phyloP scores from a whole-genome alignment of 2,888 invertebrate species.

The Agrypnus murinus region DNA sequence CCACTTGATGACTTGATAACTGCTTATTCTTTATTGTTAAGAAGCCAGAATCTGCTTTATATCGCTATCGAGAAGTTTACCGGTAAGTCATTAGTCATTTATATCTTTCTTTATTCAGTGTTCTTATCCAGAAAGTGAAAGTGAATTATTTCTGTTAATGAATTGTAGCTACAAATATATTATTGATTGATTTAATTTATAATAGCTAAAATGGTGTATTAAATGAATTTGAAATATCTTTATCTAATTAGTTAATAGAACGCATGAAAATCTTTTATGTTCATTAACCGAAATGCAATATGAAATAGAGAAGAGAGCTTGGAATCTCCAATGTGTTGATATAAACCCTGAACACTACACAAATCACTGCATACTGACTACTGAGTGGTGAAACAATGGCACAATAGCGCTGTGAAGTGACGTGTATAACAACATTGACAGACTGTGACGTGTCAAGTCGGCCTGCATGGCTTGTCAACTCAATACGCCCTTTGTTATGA shows the following conservation, averaged over 20 bases:
- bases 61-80: conserved; percentile 34
- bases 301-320: conserved; percentile 29
- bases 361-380: conserved; percentile 52
- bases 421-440: conserved; percentile 65
- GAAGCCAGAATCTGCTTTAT: conserved; percentile 39
- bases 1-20: conserved; percentile 60
- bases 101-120: too few species aligned
- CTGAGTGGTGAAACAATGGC: conserved; percentile 59
- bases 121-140: too few species aligned
- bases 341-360: conserved; percentile 47
- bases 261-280: background rate
- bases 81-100: conserved; percentile 41
- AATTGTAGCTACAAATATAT: too few species aligned
- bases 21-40: conserved; percentile 38
- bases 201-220: too few species aligned
- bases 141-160: too few species aligned
- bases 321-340: conserved; percentile 41
- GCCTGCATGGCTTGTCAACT: conserved; percentile 65
- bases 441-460: conserved; percentile 65
- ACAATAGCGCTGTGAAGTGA: conserved; percentile 66
- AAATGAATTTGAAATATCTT: too few species aligned
- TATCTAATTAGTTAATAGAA: too few species aligned
- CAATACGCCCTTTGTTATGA: conserved; percentile 63
- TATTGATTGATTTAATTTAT: too few species aligned
- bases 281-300: conserved; percentile 4